phyloP scores from a whole-genome alignment of 2,113 vertebrate species.

The Brienomyrus brachyistius region DNA sequence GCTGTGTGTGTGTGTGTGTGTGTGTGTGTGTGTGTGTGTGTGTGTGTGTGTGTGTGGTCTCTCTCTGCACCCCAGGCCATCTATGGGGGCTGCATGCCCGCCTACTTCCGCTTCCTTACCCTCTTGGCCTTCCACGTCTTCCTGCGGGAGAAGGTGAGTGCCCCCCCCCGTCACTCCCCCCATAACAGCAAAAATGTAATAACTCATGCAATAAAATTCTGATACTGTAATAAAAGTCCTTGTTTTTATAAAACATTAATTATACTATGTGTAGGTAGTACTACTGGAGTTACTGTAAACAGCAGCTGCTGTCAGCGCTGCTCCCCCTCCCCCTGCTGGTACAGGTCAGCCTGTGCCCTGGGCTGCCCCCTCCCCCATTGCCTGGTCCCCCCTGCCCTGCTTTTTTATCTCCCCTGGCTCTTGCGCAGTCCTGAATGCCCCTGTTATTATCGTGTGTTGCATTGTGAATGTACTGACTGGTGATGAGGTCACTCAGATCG shows the following conservation, averaged over 20 bases:
- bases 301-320: neutral
- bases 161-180: neutral
- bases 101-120: conserved; percentile 93
- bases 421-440: neutral
- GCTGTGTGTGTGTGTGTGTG: neutral
- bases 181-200: neutral
- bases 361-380: neutral
- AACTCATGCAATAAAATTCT: neutral
- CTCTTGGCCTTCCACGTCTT: conserved; percentile 92
- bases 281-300: neutral
- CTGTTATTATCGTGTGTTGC: neutral
- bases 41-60: neutral
- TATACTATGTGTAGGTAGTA: neutral
- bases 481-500: neutral
- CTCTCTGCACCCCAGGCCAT: conserved; percentile 51
- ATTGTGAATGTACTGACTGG: neutral
- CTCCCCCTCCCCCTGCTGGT: neutral
- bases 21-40: neutral
- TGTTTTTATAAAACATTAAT: neutral
- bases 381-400: neutral
- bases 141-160: conserved; percentile 83
- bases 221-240: neutral
- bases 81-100: conserved; percentile 65
- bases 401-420: neutral
- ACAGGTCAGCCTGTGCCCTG: neutral